Evolutionary conservation across 2,113 vertebrate genomes (phyloP), one percentile per base, ranked within the genome.

Genomic region (Syrmaticus mikado): DNA sequence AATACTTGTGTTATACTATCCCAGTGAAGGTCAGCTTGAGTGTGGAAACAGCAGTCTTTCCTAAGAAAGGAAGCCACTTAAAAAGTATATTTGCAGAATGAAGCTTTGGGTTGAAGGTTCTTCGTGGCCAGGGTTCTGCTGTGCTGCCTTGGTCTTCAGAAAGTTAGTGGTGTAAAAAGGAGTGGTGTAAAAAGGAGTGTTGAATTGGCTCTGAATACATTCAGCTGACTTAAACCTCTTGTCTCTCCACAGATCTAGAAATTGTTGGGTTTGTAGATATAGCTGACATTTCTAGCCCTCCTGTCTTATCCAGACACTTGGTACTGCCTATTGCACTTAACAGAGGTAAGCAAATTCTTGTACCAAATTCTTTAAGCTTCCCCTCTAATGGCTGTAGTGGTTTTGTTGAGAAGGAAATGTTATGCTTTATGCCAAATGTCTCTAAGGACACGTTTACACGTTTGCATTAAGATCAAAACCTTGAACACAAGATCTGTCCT

Each of bases 261-360:
- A 99, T 99, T 66, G 98, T 99, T 93, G 99, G 99, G 3, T 99
- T 99, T 96, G 99, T 99, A 96, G 99, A 99, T 96, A 99, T 99
- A 87, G 99, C 98, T 57, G 99, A 99, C 93, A 99, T 99, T 92
- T 98, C 99, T 85, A 99, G 99, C 78, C 99, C 99, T 60, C 99
- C 99, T 17, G 99, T 99, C 82, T 96, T 99, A 83, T 99, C 99
- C 79, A 98, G 99, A 90, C 99, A 99, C 97, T 95, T 99, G 97
- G 99, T 99, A 6, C 96, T 99, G 65, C 99, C 99, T 57, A 99
- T 99, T 87, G 99, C 99, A 77, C 98, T 99, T 46, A 99, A 98
- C 96, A 99, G 99, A 99, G 99, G 99, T 99, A 84, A 97, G 98
- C 84, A 36, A 36, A 43, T 64, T 89, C 9, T 85, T 85, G 18